Evolutionary conservation across 1,140 invertebrate species (phyloP), one percentile per base, ranked within the genome.

Genomic region (Pogonomyrmex californicus): DNA sequence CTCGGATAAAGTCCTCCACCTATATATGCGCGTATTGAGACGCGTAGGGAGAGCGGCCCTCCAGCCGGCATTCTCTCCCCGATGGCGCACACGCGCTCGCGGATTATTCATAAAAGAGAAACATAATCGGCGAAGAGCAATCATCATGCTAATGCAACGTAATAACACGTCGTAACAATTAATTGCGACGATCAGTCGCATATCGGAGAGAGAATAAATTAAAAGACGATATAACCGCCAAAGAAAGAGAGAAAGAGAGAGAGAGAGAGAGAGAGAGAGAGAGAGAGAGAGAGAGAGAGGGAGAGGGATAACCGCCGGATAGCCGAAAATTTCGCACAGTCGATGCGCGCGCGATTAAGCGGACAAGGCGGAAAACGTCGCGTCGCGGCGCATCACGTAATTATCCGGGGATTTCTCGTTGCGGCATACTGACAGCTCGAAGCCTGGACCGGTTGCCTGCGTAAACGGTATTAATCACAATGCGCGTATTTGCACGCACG

Each of bases 401-500:
- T 92, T 91, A 92, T 68, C 23, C 23, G 23, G 87, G 78, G 76
- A 62, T 91, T 91, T 87, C 88, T 82, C 68, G 73, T 90, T 66
- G 70, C 87, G 73, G 60, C 14, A 63, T 58, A 88, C 87, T 92
- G 92, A 91, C 92, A 91, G 89, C 88, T 88, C 87, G 65, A 86
- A 87, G 63, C 79, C 77, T 41, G 58, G 81, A 87, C 62, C 73
- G 75, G 86, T 81, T 68, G 60, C 81, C 41, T 23, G 73, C 79
- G 76, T 81, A 79, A 85, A 89, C 87, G 71, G 76, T 88, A 92
- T 92, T 92, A 92, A 93, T 93, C 92, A 91, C 90, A 92, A 93
- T 78, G 82, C 83, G 85, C 82, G 87, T 86, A 87, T 88, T 79
- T 86, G 87, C 89, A 65, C 77, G 86, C 89, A 85, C 71, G 78